Evolutionary conservation across 1,140 invertebrate genomes (phyloP).

Genomic region (Aphaenogaster floridana): DNA sequence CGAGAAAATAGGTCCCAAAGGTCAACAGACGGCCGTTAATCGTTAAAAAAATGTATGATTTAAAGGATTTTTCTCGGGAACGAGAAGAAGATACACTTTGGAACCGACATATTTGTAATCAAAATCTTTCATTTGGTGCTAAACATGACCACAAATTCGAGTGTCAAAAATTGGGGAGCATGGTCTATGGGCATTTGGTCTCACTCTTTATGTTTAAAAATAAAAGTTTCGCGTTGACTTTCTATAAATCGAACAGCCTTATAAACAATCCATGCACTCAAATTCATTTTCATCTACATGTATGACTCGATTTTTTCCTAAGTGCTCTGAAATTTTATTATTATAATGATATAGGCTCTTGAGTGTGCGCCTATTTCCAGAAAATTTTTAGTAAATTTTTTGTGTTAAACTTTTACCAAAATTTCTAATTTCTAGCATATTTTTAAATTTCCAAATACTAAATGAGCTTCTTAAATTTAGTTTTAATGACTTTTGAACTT

Average conservation of each 20-base stretch:
- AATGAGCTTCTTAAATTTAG: neutral
- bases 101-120: no score
- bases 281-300: constrained; percentile 56
- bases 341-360: constrained; percentile 32
- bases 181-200: no score
- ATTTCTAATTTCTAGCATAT: neutral
- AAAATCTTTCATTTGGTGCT: no score
- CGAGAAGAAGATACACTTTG: no score
- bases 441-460: neutral
- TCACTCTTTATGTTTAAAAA: neutral
- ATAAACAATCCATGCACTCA: constrained; percentile 69
- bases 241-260: constrained; percentile 46
- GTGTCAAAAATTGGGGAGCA: no score
- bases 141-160: no score
- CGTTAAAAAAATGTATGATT: no score
- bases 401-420: neutral
- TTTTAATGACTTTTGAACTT: neutral
- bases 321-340: constrained; percentile 59
- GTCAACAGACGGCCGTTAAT: no score
- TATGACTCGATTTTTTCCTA: constrained; percentile 47
- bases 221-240: constrained; percentile 55
- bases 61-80: no score
- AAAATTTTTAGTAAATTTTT: neutral
- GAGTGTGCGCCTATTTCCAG: constrained; percentile 27
- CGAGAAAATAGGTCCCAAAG: no score